Evolutionary conservation across 2,797 vertebrate genomes (phyloP).

Genomic region (Hippocampus kuda): DNA sequence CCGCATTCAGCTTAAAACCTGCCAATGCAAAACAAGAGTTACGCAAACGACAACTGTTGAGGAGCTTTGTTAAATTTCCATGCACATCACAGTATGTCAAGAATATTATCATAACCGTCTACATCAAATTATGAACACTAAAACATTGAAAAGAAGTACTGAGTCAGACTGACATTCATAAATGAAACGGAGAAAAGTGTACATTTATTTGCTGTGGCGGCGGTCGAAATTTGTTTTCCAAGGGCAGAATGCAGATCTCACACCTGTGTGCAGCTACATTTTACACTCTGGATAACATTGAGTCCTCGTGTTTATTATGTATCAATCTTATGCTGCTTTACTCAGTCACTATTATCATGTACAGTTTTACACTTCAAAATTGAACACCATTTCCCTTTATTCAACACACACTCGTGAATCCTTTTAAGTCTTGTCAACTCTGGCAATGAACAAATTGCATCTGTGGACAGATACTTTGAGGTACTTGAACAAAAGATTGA

Average conservation of each 20-base stretch:
- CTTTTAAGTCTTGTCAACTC: neutral
- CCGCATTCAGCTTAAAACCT: slow-evolving; percentile 57
- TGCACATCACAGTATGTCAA: neutral
- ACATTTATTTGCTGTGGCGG: neutral
- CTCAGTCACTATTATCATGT: neutral
- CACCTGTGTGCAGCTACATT: neutral
- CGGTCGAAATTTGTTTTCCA: neutral
- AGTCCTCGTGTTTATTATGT: neutral
- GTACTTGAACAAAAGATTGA: neutral
- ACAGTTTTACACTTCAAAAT: neutral
- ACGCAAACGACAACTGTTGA: neutral
- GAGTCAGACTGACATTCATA: neutral
- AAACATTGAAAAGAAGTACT: neutral
- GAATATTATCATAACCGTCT: neutral
- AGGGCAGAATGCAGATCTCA: neutral
- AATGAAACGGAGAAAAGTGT: neutral
- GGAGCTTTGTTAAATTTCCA: too few relatives aligned
- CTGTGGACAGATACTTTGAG: neutral
- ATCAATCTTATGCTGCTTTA: neutral
- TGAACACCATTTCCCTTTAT: neutral
- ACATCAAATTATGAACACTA: neutral
- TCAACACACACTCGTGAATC: neutral
- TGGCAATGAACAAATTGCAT: neutral
- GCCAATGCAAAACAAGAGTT: neutral
- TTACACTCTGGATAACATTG: neutral